A percentile compares a stretch with the other conserved stretches of the same genome.
Evolutionary conservation across 2,888 invertebrate species (phyloP).

Genomic region (Hyppa rectilinea): DNA sequence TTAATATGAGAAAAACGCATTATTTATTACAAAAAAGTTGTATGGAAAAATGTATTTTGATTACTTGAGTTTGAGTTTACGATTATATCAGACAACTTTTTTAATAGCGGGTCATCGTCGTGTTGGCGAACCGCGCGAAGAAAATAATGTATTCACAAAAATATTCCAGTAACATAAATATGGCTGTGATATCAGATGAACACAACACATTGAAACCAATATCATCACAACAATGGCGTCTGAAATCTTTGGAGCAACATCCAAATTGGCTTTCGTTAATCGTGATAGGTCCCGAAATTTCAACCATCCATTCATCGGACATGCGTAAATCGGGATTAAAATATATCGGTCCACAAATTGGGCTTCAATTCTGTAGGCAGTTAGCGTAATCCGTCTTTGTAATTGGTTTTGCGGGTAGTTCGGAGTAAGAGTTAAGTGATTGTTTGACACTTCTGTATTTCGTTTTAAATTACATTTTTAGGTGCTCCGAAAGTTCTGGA

Average conservation of each 20-base stretch:
- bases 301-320: slow-evolving; percentile 78
- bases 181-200: neutral
- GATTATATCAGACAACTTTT: too few relatives aligned
- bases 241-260: slow-evolving; percentile 61
- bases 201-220: slow-evolving; percentile 24
- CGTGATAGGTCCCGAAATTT: slow-evolving; percentile 72
- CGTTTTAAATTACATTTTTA: slow-evolving; percentile 60
- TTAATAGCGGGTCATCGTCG: neutral
- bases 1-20: neutral
- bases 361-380: slow-evolving; percentile 80
- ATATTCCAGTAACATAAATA: neutral
- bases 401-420: slow-evolving; percentile 82
- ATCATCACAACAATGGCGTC: slow-evolving; percentile 18
- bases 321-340: slow-evolving; percentile 86
- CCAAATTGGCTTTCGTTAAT: slow-evolving; percentile 75
- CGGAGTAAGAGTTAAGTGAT: slow-evolving; percentile 69
- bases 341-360: slow-evolving; percentile 86
- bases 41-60: neutral
- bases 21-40: neutral
- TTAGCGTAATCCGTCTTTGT: slow-evolving; percentile 86
- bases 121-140: neutral
- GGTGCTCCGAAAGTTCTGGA: slow-evolving; percentile 39
- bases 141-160: slow-evolving; percentile 3
- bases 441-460: slow-evolving; percentile 70
- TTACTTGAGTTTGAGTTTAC: too few relatives aligned